Evolutionary conservation across 2,113 vertebrate species (phyloP).

Genomic region (Acanthochromis polyacanthus): DNA sequence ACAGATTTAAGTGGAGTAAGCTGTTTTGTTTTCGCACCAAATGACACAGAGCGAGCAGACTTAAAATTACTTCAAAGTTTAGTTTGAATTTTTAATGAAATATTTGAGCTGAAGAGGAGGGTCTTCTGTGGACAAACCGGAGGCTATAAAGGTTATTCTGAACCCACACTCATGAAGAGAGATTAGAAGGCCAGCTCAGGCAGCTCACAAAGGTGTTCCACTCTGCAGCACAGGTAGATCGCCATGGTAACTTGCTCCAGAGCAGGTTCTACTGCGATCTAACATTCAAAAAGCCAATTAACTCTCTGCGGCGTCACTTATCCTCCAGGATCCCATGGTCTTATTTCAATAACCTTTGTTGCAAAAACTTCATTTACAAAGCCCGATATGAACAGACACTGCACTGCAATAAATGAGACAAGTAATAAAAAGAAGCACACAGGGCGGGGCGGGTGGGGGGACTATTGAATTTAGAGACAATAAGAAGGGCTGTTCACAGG

Average conservation of each 20-base stretch:
- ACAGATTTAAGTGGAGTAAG: neutral
- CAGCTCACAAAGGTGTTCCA: conserved; percentile 43
- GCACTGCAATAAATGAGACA: conserved; percentile 79
- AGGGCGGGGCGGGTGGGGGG: conserved; percentile 2
- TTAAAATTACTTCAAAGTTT: conserved; percentile 11
- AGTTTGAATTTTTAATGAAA: conserved; percentile 39
- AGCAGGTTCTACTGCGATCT: conserved; percentile 47
- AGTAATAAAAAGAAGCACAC: conserved; percentile 78
- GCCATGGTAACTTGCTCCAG: conserved; percentile 69
- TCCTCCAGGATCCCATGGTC: conserved; percentile 72
- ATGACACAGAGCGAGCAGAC: neutral
- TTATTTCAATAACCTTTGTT: conserved; percentile 83
- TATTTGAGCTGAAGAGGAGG: conserved; percentile 6
- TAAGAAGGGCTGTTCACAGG: conserved; percentile 76
- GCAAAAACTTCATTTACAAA: conserved; percentile 81
- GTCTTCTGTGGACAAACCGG: neutral
- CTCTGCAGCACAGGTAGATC: conserved; percentile 53
- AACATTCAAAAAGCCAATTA: conserved; percentile 76
- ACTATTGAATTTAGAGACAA: conserved; percentile 82
- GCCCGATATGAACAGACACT: conserved; percentile 71
- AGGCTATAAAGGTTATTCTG: conserved; percentile 12
- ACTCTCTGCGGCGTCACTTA: conserved; percentile 73
- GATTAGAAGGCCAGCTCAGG: conserved; percentile 28
- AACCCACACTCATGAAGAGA: conserved; percentile 21
- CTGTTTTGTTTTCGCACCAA: conserved; percentile 25